Evolutionary conservation across 1,140 invertebrate species (phyloP), one percentile per base, ranked within the genome.

Genomic region (Macrobrachium nipponense): DNA sequence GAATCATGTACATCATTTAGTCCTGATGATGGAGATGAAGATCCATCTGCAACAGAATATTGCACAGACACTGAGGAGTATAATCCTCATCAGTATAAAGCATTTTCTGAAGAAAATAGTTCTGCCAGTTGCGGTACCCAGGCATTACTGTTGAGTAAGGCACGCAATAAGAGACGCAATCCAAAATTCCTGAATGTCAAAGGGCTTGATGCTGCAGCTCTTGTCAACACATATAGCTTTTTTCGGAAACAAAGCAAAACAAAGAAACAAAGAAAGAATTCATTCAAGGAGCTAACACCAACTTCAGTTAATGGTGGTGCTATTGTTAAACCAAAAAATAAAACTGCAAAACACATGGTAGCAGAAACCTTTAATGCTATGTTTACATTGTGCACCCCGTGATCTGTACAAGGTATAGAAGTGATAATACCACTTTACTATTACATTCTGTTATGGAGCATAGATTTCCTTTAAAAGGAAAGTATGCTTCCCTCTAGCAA

Each of bases 331-430:
- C 43, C 75, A 12, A 87, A 82, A 77, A 86, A 86, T 73, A 89
- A 83, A 64, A 87, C 82, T 17, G 86, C 86, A 44, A 87, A 89
- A 66, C 73, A 60, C 18, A 76, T 89, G 73, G 86, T 86, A 20
- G 76, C 86, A 20, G 86, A 89, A 60, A 89, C 88, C 11, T 82
- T 89, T 64, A 87, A 82, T 82, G 88, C 88, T 61, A 87, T 89
- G 88, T 89, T 89, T 81, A 86, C 87, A 17, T 80, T 89, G 8
- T 89, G 88, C 66, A 86, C 88, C 14, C 88, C 88, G 15, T 89
- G 27, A 27, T 11, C 36, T n/a, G 62, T 44, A 18, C 70, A 27
- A 44, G 23, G 23, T 20, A 73, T 15, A 15, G 44, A 15, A 20
- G 70, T 44, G 23, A 27, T 27, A 5, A 7, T 44, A 73, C 70